Percentiles rank a stretch among this genome's conserved stretches.
These are phyloP conservation scores for Pterophyllum scalare DNA, from an alignment of 2,113 vertebrate species.

Conservation along the genomic window DNA sequence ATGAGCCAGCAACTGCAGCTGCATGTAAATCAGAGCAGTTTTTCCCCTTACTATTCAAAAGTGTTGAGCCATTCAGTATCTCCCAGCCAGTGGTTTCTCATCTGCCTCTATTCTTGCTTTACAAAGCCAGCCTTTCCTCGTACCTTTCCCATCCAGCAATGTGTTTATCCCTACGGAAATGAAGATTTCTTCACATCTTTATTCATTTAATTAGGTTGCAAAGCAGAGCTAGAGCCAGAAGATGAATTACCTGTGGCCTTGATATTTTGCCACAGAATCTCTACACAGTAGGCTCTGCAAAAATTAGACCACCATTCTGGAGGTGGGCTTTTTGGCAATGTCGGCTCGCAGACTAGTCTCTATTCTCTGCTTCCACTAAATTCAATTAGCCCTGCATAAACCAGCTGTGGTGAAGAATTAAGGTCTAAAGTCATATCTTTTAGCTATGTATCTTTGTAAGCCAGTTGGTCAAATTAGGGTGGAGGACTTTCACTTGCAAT, in stretches of 20 bases:
- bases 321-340: conserved; percentile 61
- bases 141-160: conserved; percentile 57
- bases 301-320: conserved; percentile 63
- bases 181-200: conserved; percentile 72
- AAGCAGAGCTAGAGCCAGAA: conserved; percentile 63
- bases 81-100: conserved; percentile 48
- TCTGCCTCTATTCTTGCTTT: conserved; percentile 54
- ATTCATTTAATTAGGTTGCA: conserved; percentile 76
- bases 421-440: conserved; percentile 46
- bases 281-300: conserved; percentile 55
- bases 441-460: conserved; percentile 27
- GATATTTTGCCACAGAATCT: conserved; percentile 64
- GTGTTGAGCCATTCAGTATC: conserved; percentile 56
- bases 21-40: conserved; percentile 64
- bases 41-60: conserved; percentile 50
- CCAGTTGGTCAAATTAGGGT: conserved; percentile 29
- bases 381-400: conserved; percentile 64
- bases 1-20: conserved; percentile 72
- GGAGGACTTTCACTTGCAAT: conserved; percentile 9
- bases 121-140: conserved; percentile 56
- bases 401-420: conserved; percentile 45
- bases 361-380: conserved; percentile 58
- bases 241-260: conserved; percentile 77
- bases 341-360: conserved; percentile 35
- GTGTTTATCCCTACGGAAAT: conserved; percentile 73